Base-by-base conservation (phyloP, 2,113 vertebrate genomes). In the Podilymbus podiceps region DNA sequence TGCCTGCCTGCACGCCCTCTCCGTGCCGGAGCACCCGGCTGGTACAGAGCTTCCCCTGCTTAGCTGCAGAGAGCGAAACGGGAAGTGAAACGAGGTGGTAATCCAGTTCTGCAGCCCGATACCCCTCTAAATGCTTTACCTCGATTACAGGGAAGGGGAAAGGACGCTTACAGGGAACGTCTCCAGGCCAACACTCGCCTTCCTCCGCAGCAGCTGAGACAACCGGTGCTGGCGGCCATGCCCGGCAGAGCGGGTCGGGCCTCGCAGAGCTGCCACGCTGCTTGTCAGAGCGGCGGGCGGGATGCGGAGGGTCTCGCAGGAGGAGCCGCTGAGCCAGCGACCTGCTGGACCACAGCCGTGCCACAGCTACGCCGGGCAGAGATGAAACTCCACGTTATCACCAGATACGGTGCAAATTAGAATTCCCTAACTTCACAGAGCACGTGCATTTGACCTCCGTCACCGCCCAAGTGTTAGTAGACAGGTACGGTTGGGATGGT, bases 391-490 rank as follows among this genome's bases (percentile, higher is more conserved):
- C 50, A 4, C 0, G 1, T 28, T 33, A 22, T 5, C 64, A 35
- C 52, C 33, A 15, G 56, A 25, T 2, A 2, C 0, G 5, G 69
- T 17, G 28, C 79, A 13, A 23, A 62, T 4, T 4, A 3, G 25
- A 0, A 20, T 7, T 22, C 69, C 23, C 35, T 1, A 10, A 10
- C 46, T 12, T 11, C 60, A 5, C 25, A 8, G 68, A 42, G 94
- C 55, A 16, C 14, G 1, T 1, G 22, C 8, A 3, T 52, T 18
- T 11, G 68, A 12, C 38, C 53, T 25, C 73, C 79, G 12, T 3
- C 62, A 0, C 40, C 1, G 31, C 68, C 1, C 55, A 18, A 38
- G 58, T 1, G n/a, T 22, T 4, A 15, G 20, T 0, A 31, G n/a
- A 16, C 63, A 44, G 81, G n/a, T 0, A 21, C 38, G 25, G 23